Base-by-base conservation (phyloP, 2,888 invertebrate genomes). In the Lordiphosa andalusiaca region DNA sequence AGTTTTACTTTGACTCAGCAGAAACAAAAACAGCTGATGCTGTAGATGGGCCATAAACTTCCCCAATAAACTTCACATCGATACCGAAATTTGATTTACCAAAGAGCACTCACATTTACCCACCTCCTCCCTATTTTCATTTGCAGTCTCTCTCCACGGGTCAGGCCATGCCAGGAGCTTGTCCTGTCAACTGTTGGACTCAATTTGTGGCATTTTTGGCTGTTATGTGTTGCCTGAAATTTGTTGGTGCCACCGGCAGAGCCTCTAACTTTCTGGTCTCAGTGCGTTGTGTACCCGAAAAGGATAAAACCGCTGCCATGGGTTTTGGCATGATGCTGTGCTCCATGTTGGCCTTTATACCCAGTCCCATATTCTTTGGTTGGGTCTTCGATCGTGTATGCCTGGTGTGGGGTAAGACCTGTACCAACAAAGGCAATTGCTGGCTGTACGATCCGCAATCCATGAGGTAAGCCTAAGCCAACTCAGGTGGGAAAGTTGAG, bases 281-380 rank as follows among this genome's bases (percentile, higher is more conserved):
- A 0, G 91, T 93, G 30, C 89, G 92, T 83, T 94, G 93, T 86
- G 93, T 94, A 5, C 93, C 93, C 9, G 93, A 94, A 74, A 92
- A 93, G 84, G 94, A 94, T 83, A 94, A 94, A 86, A 91, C 94
- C 0, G 92, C 93, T 0, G 93, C 94, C 1, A 93, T 94, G 91
- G 94, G 94, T 30, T 92, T 94, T 57, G 92, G 93, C 23, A 90
- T 94, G 68, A 93, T 92, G 86, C 90, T 94, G 72, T 92, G 93
- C 91, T 93, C 93, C 64, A 89, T 94, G 54, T 92, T 93, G 72
- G 93, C 94, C 7, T 93, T 94, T 77, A 93, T 95, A 71, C 95
- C 95, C 0, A 93, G 94, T 46, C 95, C 95, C 0, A 93, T 95
- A 68, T 90, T 95, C 56, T 94, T 94, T 77, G 95, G 95, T 52